phyloP scores from a whole-genome alignment of 2,797 vertebrate genomes.

The Dendrocincla tyrannina region DNA sequence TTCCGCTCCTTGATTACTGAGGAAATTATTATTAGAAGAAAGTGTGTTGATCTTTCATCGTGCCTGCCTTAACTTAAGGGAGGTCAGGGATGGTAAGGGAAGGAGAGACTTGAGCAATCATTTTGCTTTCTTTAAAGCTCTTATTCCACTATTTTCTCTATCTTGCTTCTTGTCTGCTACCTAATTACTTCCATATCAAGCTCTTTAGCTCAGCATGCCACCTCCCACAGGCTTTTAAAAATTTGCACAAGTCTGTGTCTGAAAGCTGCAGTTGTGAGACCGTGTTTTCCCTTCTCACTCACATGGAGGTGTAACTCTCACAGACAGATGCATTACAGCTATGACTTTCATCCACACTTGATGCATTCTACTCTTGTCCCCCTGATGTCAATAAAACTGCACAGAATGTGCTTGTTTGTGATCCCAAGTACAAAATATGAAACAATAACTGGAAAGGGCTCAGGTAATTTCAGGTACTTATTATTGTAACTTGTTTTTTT shows the following conservation, averaged over 20 bases:
- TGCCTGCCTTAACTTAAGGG: constrained; percentile 82
- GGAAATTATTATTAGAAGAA: constrained; percentile 91
- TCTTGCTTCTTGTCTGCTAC: constrained; percentile 69
- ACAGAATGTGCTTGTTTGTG: not conserved
- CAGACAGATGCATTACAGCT: not conserved
- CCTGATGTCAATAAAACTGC: not conserved
- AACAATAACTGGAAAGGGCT: not conserved
- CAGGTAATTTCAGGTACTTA: not conserved
- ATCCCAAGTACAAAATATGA: not conserved
- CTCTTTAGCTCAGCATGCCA: constrained; percentile 60
- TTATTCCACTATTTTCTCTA: constrained; percentile 85
- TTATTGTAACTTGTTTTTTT: not conserved
- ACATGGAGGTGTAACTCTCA: not conserved
- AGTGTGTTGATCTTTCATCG: constrained; percentile 89
- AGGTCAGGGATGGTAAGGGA: constrained; percentile 84
- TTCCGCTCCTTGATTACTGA: constrained; percentile 89
- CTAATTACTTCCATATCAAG: constrained; percentile 87
- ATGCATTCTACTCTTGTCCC: not conserved
- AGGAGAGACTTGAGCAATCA: constrained; percentile 85
- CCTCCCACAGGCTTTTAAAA: not conserved
- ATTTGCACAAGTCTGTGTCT: not conserved
- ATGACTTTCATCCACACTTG: not conserved
- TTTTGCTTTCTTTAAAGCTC: constrained; percentile 85
- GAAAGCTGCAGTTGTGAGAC: not conserved
- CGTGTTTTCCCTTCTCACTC: not conserved